Conservation (phyloP, 1,140 invertebrate genomes). For the Drosophila kohkoa region DNA sequence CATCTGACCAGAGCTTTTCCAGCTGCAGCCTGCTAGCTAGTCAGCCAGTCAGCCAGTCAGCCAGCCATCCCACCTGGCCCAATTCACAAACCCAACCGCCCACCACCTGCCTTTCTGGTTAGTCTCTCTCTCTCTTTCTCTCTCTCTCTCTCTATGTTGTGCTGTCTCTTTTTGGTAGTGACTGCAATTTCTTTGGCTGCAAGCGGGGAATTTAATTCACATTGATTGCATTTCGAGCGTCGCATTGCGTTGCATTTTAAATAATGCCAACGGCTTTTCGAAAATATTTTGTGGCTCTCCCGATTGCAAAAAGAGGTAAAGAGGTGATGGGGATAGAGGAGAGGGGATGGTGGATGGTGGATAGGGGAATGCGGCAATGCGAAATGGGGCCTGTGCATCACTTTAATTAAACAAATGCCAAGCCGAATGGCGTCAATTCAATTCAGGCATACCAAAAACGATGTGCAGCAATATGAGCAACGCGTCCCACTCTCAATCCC, state of each 20-base stretch:
- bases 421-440: slow-evolving; percentile 64
- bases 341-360: not conserved
- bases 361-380: slow-evolving; percentile 1
- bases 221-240: slow-evolving; percentile 80
- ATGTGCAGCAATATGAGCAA: slow-evolving; percentile 31
- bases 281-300: slow-evolving; percentile 54
- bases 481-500: not conserved
- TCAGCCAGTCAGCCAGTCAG: no score
- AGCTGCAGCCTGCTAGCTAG: no score
- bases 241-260: slow-evolving; percentile 82
- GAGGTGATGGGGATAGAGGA: not conserved
- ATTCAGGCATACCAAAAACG: slow-evolving; percentile 35
- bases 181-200: slow-evolving; percentile 52
- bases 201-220: slow-evolving; percentile 78
- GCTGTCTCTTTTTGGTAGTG: slow-evolving; percentile 6
- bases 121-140: slow-evolving; percentile 4
- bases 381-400: slow-evolving; percentile 52
- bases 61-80: not conserved
- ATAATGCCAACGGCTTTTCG: slow-evolving; percentile 78
- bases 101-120: slow-evolving; percentile 20
- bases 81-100: not conserved
- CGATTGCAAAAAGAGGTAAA: slow-evolving; percentile 8
- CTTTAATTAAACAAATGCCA: slow-evolving; percentile 82
- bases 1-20: not conserved
- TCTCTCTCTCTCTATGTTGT: not conserved